A percentile compares a stretch with the other conserved stretches of the same genome.
Conservation (phyloP, 2,113 vertebrate genomes). For the Salvator merianae region DNA sequence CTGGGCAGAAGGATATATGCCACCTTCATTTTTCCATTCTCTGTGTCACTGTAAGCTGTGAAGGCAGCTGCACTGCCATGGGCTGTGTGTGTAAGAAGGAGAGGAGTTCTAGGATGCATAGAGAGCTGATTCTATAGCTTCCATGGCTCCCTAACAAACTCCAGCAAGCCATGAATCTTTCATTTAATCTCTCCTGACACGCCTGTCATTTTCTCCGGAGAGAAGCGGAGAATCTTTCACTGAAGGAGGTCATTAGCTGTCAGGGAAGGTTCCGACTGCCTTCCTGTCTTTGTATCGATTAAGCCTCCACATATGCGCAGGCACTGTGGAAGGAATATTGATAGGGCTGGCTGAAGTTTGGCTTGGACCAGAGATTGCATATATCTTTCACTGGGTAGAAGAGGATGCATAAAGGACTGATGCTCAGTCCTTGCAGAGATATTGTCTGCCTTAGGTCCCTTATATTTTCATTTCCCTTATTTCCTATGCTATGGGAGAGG, state of each 20-base stretch:
- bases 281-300: conserved; percentile 73
- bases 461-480: conserved; percentile 9
- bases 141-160: conserved; percentile 58
- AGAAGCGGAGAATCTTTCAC: conserved; percentile 71
- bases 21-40: not conserved
- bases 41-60: not conserved
- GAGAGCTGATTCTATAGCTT: not conserved
- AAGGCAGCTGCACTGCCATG: not conserved
- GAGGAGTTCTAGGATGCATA: not conserved
- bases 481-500: not conserved
- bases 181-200: conserved; percentile 76
- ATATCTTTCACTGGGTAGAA: conserved; percentile 4
- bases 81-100: not conserved
- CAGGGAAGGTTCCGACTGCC: conserved; percentile 70
- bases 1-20: not conserved
- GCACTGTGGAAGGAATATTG: conserved; percentile 63
- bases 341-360: conserved; percentile 50
- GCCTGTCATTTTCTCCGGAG: conserved; percentile 72
- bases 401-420: not conserved
- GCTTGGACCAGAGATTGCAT: conserved; percentile 1
- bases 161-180: conserved; percentile 74
- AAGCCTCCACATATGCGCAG: conserved; percentile 41
- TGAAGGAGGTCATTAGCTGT: conserved; percentile 75
- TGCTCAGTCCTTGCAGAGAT: not conserved
- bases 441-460: not conserved